Conservation (phyloP, 2,113 vertebrate species). For the Mirza zaza region DNA sequence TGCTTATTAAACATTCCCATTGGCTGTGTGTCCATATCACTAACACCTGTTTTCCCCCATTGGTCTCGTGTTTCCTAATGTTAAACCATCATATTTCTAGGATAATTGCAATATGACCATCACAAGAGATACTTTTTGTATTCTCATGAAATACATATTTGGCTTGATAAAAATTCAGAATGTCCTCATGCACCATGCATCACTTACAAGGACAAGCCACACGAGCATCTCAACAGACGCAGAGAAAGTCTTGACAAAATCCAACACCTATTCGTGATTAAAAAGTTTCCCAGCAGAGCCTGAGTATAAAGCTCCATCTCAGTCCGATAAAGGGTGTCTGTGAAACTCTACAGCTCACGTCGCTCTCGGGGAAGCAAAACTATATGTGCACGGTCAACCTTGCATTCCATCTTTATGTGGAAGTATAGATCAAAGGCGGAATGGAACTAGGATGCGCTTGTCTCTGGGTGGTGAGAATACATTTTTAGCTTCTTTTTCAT, state of each 20-base stretch:
- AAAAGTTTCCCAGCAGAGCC: neutral
- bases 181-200: neutral
- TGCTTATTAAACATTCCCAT: neutral
- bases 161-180: neutral
- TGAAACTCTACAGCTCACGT: rapidly evolving
- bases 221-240: neutral
- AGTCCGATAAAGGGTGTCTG: rapidly evolving
- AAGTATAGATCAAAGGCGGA: neutral
- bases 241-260: neutral
- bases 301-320: neutral
- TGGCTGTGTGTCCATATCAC: neutral
- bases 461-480: neutral
- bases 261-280: neutral
- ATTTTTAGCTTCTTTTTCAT: neutral
- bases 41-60: neutral
- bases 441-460: no score
- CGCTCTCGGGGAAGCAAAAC: neutral
- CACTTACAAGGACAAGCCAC: neutral
- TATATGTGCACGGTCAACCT: no score
- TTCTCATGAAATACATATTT: neutral
- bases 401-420: neutral
- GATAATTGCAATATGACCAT: no score
- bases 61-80: rapidly evolving
- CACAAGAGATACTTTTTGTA: neutral
- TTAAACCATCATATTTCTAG: neutral